Evolutionary conservation across 1,140 invertebrate genomes (phyloP), one percentile per base, ranked within the genome.

Genomic region (Solenopsis fugax): DNA sequence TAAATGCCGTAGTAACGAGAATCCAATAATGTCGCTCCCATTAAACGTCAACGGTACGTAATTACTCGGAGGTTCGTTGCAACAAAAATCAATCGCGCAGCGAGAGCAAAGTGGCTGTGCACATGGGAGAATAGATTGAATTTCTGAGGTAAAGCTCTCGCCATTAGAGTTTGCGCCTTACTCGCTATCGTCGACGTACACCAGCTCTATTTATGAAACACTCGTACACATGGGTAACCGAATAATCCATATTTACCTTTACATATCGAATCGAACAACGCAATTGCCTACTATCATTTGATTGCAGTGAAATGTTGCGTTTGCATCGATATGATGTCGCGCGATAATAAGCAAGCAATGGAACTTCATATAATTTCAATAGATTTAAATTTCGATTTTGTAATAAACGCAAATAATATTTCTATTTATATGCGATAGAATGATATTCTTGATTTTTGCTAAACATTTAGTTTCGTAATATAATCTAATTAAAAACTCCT

Each of bases 11-110:
- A 78, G 60, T 85, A 85, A 78, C 73, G 73, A 85, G 82, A 67
- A 85, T 85, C 82, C 82, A 85, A 85, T 85, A 85, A 85, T 85
- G 82, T 85, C 82, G 72, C 48, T 78, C 34, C 82, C 60, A 65
- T 85, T 85, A 85, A 78, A 67, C 82, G 82, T 64, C 73, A 85
- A 78, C 50, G 58, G 58, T 85, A 58, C 24, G 58, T 67, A 78
- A 85, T 85, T 85, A 85, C 75, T 78, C 21, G 73, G 50, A 45
- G 62, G 75, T 45, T 78, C 34, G 54, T 84, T 60, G 80, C 52
- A 41, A 67, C 65, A 72, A 82, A 82, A 72, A 72, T 82, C 78
- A 72, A 82, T 82, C 60, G n/a, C 48, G 67, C 21, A 29, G 62
- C 29, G 45, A 67, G 29, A 80, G 62, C 45, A 37, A 80, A 67